phyloP scores from a whole-genome alignment of 2,797 vertebrate genomes.

The Epinephelus awoara region DNA sequence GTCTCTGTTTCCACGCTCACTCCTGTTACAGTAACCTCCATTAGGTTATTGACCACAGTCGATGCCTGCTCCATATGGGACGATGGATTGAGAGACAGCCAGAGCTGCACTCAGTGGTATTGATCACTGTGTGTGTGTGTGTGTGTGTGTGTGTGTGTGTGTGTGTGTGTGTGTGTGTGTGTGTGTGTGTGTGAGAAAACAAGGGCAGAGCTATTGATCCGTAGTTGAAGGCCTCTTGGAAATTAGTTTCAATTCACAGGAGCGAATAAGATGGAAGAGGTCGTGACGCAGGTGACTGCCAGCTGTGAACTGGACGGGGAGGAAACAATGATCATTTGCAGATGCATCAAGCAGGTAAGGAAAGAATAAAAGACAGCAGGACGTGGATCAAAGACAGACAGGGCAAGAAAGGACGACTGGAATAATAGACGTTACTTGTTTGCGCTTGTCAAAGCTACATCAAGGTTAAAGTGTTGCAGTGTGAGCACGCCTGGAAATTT shows the following conservation, averaged over 20 bases:
- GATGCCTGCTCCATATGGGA: constrained; percentile 41
- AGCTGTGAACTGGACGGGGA: not conserved
- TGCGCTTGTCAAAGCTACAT: constrained; percentile 28
- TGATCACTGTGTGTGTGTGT: constrained; percentile 49
- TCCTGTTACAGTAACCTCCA: constrained; percentile 61
- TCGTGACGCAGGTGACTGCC: not conserved
- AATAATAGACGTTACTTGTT: not conserved
- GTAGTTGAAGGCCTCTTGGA: constrained; percentile 3
- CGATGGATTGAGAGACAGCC: constrained; percentile 38
- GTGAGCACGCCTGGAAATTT: constrained; percentile 38
- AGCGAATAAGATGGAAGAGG: not conserved
- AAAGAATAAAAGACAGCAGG: not conserved
- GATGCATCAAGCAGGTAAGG: not conserved
- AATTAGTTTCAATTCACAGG: constrained; percentile 6
- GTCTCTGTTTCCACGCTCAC: constrained; percentile 8
- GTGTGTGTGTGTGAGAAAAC: constrained; percentile 17
- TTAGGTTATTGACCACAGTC: constrained; percentile 64
- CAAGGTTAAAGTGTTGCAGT: constrained; percentile 71
- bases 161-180: too few relatives aligned
- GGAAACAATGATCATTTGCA: not conserved
- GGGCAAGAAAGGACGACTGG: not conserved
- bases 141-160: constrained; percentile 8
- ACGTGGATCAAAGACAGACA: not conserved
- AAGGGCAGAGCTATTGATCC: constrained; percentile 24
- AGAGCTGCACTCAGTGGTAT: constrained; percentile 64